Evolutionary conservation across 2,113 vertebrate genomes (phyloP), one percentile per base, ranked within the genome.

Genomic region (Ceratotherium simum): DNA sequence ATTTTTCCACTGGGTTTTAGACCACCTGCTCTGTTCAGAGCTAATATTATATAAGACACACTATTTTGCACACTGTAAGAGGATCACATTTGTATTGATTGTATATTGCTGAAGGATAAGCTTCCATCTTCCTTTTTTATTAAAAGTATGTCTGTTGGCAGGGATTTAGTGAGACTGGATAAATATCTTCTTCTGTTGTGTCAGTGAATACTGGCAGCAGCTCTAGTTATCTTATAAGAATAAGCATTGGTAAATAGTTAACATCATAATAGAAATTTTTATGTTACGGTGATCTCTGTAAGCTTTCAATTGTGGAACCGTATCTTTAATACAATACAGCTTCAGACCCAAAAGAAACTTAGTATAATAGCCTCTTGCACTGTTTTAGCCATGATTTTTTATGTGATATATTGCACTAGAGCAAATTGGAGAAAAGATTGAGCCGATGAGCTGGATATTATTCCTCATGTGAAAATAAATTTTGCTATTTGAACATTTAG

Each of bases 171-270:
- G 91, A 93, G 88, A 91, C 9, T 80, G 48, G 25, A 29, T 91
- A 69, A 67, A 72, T 6, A 7, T 70, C 86, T 54, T 97, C 54
- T 60, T 29, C 92, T 97, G 93, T 93, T 95, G 58, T 94, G 31
- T 96, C 97, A 96, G 62, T 82, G 89, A 96, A 95, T 62, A 42
- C 75, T 78, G 95, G 83, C 95, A 96, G 62, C 36, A 88, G 79
- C 90, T 96, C 83, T 97, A 92, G 94, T 98, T 97, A 54, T 96
- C 76, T 97, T 97, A 70, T 94, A 96, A 97, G 42, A 98, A 88
- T 97, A 96, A 90, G 90, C 81, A 85, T 76, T 96, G 84, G 96
- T 98, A 98, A 98, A 98, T 98, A 97, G 96, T 97, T 97, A 98
- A 96, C 36, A 79, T 97, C 95, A 97, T 96, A 97, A 97, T 98